Conservation (phyloP, 2,888 invertebrate genomes). For the Caenorhabditis parvicauda region DNA sequence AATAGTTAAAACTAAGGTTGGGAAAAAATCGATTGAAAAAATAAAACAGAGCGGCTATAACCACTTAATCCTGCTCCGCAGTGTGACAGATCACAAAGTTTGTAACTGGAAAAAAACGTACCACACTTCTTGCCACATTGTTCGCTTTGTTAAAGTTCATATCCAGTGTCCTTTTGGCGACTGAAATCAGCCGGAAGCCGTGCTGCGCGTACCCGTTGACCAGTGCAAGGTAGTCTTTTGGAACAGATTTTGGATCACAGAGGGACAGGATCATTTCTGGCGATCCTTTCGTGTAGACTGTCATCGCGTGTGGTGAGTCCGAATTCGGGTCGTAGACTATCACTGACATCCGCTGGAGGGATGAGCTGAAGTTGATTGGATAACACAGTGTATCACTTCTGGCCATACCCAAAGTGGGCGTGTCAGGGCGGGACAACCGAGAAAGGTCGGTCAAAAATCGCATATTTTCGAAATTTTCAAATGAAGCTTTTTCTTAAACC, state of each 20-base stretch:
- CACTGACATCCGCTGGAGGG: slow-evolving; percentile 69
- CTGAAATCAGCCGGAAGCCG: slow-evolving; percentile 66
- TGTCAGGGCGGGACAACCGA: too few species aligned
- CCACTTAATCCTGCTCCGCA: too few species aligned
- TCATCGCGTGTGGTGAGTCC: slow-evolving; percentile 58
- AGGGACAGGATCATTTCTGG: slow-evolving; percentile 64
- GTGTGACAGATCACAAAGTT: too few species aligned
- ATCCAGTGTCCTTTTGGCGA: slow-evolving; percentile 65
- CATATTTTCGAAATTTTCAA: too few species aligned
- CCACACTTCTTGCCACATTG: slow-evolving; percentile 38
- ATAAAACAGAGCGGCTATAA: too few species aligned
- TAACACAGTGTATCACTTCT: too few species aligned
- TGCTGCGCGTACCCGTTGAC: slow-evolving; percentile 66
- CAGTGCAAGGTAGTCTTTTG: slow-evolving; percentile 64
- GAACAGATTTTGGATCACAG: slow-evolving; percentile 67
- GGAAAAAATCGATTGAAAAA: too few species aligned
- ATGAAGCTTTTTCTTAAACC: too few species aligned
- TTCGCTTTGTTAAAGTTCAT: slow-evolving; percentile 61
- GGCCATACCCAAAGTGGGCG: too few species aligned
- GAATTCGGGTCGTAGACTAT: slow-evolving; percentile 59
- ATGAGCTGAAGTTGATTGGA: slow-evolving; percentile 64
- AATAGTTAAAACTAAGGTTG: background rate
- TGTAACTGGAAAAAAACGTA: too few species aligned
- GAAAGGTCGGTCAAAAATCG: too few species aligned
- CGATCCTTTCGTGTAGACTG: slow-evolving; percentile 66